Evolutionary conservation across 2,888 invertebrate genomes (phyloP).

Genomic region (Perizoma flavofasciatum): DNA sequence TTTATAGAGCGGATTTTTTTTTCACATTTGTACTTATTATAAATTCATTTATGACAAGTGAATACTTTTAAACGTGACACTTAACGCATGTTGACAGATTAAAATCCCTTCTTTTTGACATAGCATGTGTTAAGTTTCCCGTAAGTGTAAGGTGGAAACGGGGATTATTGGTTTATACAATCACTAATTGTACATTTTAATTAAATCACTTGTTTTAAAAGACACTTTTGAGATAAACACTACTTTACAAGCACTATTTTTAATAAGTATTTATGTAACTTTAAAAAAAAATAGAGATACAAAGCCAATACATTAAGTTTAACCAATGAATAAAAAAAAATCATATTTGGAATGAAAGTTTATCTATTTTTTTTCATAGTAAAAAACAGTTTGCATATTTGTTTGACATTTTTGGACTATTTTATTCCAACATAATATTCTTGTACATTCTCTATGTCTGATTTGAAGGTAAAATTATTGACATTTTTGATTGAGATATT

Average conservation of each 20-base stretch:
- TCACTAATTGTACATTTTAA: conserved; percentile 13
- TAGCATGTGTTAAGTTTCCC: no score
- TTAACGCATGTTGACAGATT: no score
- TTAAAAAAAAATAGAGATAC: neutral
- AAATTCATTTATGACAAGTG: conserved; percentile 9
- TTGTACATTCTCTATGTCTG: no score
- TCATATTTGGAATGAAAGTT: neutral
- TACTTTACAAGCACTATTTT: conserved; percentile 5
- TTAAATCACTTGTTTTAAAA: conserved; percentile 17
- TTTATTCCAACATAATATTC: no score
- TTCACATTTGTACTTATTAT: conserved; percentile 21
- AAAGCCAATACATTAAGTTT: neutral
- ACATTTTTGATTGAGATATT: no score
- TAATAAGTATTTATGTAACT: no score
- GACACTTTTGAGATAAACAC: conserved; percentile 12
- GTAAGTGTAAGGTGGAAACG: neutral
- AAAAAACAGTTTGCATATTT: no score
- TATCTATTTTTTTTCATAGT: no score
- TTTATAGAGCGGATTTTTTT: neutral
- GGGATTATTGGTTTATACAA: conserved; percentile 3
- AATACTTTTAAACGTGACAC: no score
- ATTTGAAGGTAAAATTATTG: no score
- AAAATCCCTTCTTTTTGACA: no score
- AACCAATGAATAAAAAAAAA: neutral
- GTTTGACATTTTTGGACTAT: no score